Evolutionary conservation across 1,140 invertebrate species (phyloP).

Genomic region (Myzus persicae): DNA sequence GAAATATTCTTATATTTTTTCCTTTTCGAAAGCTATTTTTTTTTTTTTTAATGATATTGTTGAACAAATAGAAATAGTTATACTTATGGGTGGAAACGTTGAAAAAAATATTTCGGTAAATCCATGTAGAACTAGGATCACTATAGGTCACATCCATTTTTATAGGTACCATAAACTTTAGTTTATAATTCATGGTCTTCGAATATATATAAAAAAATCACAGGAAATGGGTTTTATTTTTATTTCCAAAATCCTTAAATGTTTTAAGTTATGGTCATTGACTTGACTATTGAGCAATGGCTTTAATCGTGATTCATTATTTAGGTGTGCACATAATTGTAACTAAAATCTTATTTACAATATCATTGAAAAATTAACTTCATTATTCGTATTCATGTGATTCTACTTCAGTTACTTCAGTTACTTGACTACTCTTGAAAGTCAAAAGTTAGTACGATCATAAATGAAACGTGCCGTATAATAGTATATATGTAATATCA

Average conservation of each 20-base stretch:
- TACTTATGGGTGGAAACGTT: background rate
- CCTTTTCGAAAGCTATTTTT: slow-evolving; percentile 9
- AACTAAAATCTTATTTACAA: background rate
- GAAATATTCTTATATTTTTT: slow-evolving; percentile 19
- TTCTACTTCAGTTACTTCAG: background rate
- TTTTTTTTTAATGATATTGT: slow-evolving; percentile 18
- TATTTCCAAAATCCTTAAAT: background rate
- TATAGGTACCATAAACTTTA: background rate
- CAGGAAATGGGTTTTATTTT: background rate
- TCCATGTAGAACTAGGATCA: background rate
- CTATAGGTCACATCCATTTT: background rate
- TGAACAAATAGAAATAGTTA: slow-evolving; percentile 12
- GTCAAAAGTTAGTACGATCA: background rate
- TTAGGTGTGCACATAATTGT: background rate
- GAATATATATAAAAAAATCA: background rate
- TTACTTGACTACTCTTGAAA: background rate
- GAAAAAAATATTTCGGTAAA: background rate
- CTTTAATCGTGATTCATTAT: background rate
- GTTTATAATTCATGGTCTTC: background rate
- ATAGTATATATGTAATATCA: background rate
- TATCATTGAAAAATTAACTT: background rate
- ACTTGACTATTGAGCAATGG: background rate
- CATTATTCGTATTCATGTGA: background rate
- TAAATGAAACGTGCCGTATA: background rate
- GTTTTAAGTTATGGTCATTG: background rate